Base-by-base conservation (phyloP, 2,888 invertebrate species). In the Eupithecia dodoneata region DNA sequence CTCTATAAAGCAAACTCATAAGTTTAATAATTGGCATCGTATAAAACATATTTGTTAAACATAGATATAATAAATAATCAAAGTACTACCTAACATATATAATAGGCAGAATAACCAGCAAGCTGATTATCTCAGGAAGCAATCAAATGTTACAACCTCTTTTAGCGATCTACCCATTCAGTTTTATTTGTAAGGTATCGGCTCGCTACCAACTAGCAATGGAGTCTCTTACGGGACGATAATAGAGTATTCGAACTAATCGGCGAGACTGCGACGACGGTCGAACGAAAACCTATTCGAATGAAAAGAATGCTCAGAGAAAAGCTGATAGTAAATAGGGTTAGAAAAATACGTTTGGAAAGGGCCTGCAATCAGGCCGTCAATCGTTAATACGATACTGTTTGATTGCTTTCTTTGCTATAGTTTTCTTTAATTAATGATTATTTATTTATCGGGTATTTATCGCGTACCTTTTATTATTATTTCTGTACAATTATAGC, bases 181-280 rank as follows among this genome's bases (percentile, higher is more conserved):
- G 52, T 76, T 79, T 74, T 74, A 76, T 67, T 77, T 80, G 74
- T 83, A 81, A 81, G 82, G 79, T 80, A 78, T 80, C 79, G 81
- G 83, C 81, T 81, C 72, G 78, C 76, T 82, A 82, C 79, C 82
- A 82, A 81, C 79, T 80, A 80, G 76, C 78, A 78, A 81, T 79
- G 76, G 79, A 80, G 78, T 83, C 76, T 79, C 82, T 82, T 80
- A 79, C 80, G 81, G 81, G 81, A 79, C 82, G 83, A 83, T 85
- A 80, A 84, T 80, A 80, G 78, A 82, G 76, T 80, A 74, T 72
- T 79, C 80, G 75, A 80, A 79, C 80, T 82, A 80, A 82, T 81
- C 80, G 82, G 70, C 59, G 41, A 55, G 71, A 66, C 63, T 18
- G 7, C 15, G 42, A 42, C 66, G 15, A 71, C 71, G 52, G 67